Conservation (phyloP, 2,888 invertebrate species). For the Tetranychus truncatus region DNA sequence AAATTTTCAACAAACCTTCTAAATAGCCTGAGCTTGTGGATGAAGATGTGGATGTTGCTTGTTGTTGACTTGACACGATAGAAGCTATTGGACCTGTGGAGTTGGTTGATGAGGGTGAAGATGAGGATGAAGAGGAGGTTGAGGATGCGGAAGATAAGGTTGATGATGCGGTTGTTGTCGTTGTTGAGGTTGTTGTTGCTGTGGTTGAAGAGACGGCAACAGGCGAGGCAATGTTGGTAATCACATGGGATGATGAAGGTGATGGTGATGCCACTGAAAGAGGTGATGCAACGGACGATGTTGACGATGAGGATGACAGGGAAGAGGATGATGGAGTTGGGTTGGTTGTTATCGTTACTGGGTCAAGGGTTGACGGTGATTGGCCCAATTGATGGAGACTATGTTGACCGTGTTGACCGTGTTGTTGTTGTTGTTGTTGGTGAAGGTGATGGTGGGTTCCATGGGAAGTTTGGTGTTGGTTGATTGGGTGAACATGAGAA, state of each 20-base stretch:
- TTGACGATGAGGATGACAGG: neutral
- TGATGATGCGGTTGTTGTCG: neutral
- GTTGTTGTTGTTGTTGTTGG: neutral
- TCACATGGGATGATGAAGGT: neutral
- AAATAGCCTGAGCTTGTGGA: neutral
- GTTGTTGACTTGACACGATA: neutral
- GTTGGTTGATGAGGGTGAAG: neutral
- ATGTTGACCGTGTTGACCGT: neutral
- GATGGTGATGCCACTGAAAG: neutral
- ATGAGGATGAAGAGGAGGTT: neutral
- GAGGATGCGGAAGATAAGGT: neutral
- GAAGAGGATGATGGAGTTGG: neutral
- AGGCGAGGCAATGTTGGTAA: neutral
- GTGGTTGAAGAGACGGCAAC: neutral
- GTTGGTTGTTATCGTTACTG: neutral
- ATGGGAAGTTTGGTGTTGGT: too few relatives aligned
- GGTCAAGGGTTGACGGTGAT: neutral
- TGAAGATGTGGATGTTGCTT: neutral
- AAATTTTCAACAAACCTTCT: neutral
- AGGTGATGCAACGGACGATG: neutral
- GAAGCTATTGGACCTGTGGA: neutral
- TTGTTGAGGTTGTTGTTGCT: neutral
- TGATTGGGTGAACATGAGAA: too few relatives aligned
- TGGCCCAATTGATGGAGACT: neutral
- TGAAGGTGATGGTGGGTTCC: neutral